These are phyloP conservation scores for Calameuta idolon DNA, from an alignment of 2,888 invertebrate genomes.

Conservation along the genomic window DNA sequence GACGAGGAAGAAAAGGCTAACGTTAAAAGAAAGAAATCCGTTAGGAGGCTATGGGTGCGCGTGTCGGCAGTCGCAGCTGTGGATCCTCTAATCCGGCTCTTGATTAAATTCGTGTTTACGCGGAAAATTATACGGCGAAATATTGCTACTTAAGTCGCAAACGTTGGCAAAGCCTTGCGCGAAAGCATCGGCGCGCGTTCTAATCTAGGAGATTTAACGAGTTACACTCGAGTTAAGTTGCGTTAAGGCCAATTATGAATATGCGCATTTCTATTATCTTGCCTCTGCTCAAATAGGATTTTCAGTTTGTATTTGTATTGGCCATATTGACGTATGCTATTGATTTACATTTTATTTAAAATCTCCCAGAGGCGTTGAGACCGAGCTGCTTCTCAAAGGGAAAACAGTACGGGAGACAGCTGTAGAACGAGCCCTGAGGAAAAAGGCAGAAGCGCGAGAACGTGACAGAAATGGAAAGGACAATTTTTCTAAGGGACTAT, in stretches of 20 bases:
- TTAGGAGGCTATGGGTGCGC: too few species aligned
- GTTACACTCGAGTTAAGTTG: not conserved
- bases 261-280: too few species aligned
- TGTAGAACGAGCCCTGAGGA: not conserved
- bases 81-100: constrained; percentile 15
- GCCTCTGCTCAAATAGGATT: not conserved
- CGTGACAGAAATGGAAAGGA: constrained; percentile 20
- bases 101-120: constrained; percentile 22
- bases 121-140: constrained; percentile 16
- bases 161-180: constrained; percentile 9
- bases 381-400: too few species aligned
- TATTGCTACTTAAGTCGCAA: constrained; percentile 18
- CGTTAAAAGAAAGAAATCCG: too few species aligned
- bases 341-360: too few species aligned
- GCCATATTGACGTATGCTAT: too few species aligned
- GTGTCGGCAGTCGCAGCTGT: too few species aligned
- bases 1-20: too few species aligned
- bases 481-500: constrained; percentile 18
- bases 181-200: constrained; percentile 1
- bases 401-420: too few species aligned
- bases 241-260: too few species aligned
- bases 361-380: too few species aligned
- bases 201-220: constrained; percentile 18
- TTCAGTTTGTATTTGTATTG: not conserved
- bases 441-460: constrained; percentile 4